phyloP scores from a whole-genome alignment of 2,113 vertebrate genomes.

The Hippocampus guttulatus region DNA sequence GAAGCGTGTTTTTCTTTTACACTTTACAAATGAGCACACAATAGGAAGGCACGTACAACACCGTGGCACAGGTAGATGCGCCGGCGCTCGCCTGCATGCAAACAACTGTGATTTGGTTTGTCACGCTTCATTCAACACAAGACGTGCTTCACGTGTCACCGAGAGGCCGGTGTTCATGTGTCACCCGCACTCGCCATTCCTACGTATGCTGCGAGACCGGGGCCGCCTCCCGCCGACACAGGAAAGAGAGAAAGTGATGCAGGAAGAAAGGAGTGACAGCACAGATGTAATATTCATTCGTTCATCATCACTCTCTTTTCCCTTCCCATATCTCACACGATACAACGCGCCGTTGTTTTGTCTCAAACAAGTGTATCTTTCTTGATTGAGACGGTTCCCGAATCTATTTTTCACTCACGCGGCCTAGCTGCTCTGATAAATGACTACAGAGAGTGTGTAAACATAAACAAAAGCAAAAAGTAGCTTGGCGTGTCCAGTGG shows the following conservation, averaged over 20 bases:
- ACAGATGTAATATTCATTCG: slow-evolving; percentile 68
- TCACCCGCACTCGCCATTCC: slow-evolving; percentile 55
- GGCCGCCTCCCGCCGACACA: slow-evolving; percentile 37
- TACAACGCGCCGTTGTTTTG: slow-evolving; percentile 15
- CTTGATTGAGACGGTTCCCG: slow-evolving; percentile 30
- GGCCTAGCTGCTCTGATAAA: background rate
- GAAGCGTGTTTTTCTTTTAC: background rate
- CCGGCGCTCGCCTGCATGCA: slow-evolving; percentile 41
- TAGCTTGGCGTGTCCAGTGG: background rate
- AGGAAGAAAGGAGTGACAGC: slow-evolving; percentile 57
- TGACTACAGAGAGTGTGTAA: background rate
- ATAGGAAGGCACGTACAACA: too few species aligned
- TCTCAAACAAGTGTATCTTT: slow-evolving; percentile 50
- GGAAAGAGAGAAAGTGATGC: slow-evolving; percentile 39
- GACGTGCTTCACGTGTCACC: slow-evolving; percentile 30
- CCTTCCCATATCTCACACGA: slow-evolving; percentile 42
- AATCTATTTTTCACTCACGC: slow-evolving; percentile 29
- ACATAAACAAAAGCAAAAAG: background rate
- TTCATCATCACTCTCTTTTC: slow-evolving; percentile 57
- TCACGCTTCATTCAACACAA: slow-evolving; percentile 38
- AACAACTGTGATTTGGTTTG: slow-evolving; percentile 51
- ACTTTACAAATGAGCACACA: background rate
- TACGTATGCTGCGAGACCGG: slow-evolving; percentile 43
- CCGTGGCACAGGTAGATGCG: slow-evolving; percentile 3
- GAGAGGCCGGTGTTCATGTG: slow-evolving; percentile 29